Evolutionary conservation across 2,113 vertebrate species (phyloP).

Genomic region (Suncus etruscus): DNA sequence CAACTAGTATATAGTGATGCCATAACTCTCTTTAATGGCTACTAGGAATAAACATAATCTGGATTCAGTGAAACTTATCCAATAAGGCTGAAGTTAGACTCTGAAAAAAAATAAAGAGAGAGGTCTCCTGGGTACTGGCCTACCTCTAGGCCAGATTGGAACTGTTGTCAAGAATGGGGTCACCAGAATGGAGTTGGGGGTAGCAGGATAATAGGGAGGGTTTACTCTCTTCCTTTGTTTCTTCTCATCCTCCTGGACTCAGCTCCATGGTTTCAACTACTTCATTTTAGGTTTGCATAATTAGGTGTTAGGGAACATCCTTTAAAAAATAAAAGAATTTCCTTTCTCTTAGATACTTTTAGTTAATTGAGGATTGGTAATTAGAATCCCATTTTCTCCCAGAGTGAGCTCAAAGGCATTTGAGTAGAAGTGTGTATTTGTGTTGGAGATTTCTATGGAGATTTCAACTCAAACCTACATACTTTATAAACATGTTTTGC

Average conservation of each 20-base stretch:
- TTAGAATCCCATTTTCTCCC: constrained; percentile 61
- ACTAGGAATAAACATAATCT: constrained; percentile 42
- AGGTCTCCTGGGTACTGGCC: not conserved
- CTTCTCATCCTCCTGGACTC: not conserved
- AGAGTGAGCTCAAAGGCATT: constrained; percentile 49
- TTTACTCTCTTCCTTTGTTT: not conserved
- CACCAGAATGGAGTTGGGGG: not conserved
- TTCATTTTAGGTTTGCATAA: constrained; percentile 62
- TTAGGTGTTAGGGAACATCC: constrained; percentile 54
- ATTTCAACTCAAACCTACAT: constrained; percentile 56
- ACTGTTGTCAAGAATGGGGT: not conserved
- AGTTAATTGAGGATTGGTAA: constrained; percentile 62
- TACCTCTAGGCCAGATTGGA: not conserved
- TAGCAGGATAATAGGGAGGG: not conserved
- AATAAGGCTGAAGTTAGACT: not conserved
- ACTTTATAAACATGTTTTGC: constrained; percentile 55
- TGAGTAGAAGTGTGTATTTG: not conserved
- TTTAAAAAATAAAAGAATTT: not conserved
- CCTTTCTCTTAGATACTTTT: constrained; percentile 57
- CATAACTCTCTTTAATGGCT: constrained; percentile 55
- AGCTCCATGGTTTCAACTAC: not conserved
- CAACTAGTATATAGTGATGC: constrained; percentile 18
- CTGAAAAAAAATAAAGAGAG: not conserved
- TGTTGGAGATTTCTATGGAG: constrained; percentile 54
- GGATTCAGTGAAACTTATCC: not conserved